Conservation (phyloP, 2,113 vertebrate species). For the Tetrax tetrax region DNA sequence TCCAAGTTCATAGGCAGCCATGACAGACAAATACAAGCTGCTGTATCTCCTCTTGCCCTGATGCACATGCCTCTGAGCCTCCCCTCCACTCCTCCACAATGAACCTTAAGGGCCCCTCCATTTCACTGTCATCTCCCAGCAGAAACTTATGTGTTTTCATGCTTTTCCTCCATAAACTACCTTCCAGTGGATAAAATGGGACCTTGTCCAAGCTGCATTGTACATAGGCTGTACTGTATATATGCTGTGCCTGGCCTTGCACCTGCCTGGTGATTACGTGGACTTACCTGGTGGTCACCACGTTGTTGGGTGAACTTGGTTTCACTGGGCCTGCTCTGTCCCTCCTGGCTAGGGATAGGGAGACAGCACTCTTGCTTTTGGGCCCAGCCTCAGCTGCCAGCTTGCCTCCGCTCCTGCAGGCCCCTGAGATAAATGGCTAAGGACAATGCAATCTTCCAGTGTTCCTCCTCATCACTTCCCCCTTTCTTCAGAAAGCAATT, state of each 20-base stretch:
- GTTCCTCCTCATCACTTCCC: not conserved
- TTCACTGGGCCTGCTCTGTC: not conserved
- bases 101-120: not conserved
- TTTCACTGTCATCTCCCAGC: not conserved
- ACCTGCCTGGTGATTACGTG: rapidly evolving
- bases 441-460: not conserved
- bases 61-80: not conserved
- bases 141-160: rapidly evolving
- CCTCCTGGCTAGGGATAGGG: not conserved
- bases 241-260: not conserved
- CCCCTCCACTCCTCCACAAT: rapidly evolving
- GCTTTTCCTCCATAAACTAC: not conserved
- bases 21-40: not conserved
- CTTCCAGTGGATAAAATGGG: not conserved
- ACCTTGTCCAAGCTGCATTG: not conserved
- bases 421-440: not conserved
- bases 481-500: not conserved
- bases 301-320: not conserved
- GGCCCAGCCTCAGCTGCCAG: not conserved
- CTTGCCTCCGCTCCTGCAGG: rapidly evolving
- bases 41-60: not conserved
- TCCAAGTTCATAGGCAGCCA: not conserved
- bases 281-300: not conserved
- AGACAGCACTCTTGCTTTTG: not conserved
- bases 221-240: too few relatives aligned